Conservation (phyloP, 2,888 invertebrate species). For the Notodonta ziczac region DNA sequence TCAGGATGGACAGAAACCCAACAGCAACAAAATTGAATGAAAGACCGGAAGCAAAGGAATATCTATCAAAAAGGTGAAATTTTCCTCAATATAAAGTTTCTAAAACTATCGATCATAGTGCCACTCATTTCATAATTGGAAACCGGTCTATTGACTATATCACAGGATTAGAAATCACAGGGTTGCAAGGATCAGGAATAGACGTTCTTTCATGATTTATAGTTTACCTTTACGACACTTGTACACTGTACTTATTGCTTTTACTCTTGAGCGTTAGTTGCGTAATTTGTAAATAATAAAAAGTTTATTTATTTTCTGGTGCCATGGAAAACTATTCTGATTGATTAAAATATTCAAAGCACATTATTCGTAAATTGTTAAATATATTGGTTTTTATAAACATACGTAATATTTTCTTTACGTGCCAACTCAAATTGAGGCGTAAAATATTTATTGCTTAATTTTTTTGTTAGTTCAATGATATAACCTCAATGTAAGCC, state of each 20-base stretch:
- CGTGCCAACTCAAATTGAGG: background rate
- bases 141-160: conserved; percentile 60
- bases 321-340: conserved; percentile 34
- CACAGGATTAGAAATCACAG: conserved; percentile 78
- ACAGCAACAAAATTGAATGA: no score
- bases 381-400: background rate
- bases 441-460: background rate
- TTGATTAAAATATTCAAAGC: background rate
- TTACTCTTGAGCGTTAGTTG: conserved; percentile 15
- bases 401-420: background rate
- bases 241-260: conserved; percentile 37
- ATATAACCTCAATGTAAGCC: background rate
- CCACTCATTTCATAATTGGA: conserved; percentile 55
- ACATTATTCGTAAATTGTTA: background rate
- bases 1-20: no score
- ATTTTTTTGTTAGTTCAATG: no score
- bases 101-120: conserved; percentile 29
- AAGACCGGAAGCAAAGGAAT: no score
- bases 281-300: conserved; percentile 6
- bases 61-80: background rate
- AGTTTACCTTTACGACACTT: conserved; percentile 19
- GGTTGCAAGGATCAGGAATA: conserved; percentile 64
- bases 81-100: conserved; percentile 3
- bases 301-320: conserved; percentile 20
- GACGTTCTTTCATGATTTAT: conserved; percentile 36